These are phyloP conservation scores for Clarias laeviceps DNA, from an alignment of 2,797 vertebrate species.

Conservation along the genomic window DNA sequence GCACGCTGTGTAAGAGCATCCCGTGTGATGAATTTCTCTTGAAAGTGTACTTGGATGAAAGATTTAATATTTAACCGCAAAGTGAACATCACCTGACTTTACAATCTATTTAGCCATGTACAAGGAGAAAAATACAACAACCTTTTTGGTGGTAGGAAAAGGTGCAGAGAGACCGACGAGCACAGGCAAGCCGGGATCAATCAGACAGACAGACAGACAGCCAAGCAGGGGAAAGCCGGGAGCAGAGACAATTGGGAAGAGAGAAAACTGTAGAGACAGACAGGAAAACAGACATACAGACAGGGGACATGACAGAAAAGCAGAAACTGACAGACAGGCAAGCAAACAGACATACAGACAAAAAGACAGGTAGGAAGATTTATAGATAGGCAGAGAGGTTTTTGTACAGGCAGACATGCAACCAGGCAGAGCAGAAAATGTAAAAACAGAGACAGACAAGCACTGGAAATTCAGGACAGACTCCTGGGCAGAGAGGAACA, in stretches of 20 bases:
- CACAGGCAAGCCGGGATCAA: too few species aligned
- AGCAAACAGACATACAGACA: too few species aligned
- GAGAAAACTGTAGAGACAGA: too few species aligned
- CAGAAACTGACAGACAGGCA: too few species aligned
- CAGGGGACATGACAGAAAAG: too few species aligned
- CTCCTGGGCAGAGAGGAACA: too few species aligned
- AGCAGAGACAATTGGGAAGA: too few species aligned
- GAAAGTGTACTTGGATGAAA: not conserved
- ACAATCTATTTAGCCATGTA: not conserved
- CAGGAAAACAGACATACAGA: too few species aligned
- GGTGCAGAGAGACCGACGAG: not conserved
- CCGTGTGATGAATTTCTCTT: not conserved
- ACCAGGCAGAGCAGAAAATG: not conserved
- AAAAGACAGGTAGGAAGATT: not conserved
- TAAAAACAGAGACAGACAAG: not conserved
- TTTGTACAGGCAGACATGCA: not conserved
- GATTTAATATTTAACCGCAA: not conserved
- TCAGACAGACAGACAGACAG: too few species aligned
- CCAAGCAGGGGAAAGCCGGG: too few species aligned
- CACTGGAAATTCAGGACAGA: too few species aligned
- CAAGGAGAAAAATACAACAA: not conserved
- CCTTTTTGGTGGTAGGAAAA: not conserved
- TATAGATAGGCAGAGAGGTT: not conserved
- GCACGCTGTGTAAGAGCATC: not conserved
- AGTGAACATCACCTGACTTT: not conserved